Base-by-base conservation (phyloP, 92 coral and sea anemone species). In the Heteractis magnifica region DNA sequence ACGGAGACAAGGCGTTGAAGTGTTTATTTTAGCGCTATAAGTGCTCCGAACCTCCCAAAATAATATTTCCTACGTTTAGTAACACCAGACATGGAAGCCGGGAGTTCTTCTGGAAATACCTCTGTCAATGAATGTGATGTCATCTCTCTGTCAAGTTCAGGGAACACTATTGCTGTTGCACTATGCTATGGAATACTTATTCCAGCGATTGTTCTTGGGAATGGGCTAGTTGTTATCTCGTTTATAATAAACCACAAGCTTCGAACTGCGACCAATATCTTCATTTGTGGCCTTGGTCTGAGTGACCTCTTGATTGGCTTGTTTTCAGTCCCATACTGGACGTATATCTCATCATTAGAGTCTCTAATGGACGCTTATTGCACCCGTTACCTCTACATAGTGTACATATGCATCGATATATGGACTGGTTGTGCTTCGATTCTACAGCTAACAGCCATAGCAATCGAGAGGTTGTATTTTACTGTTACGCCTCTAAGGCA, bases 371-470 rank as follows among this genome's bases (percentile, higher is more conserved):
- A 75, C 71, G 90, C 91, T 4, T 49, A 52, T 82, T 90, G 95
- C 65, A 64, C 77, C 6, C 83, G 80, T 53, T 52, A 90, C 3
- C 72, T 76, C 14, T 91, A 93, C 77, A n/a, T 77, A 6, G 77
- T 90, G 12, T 93, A 92, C 59, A 82, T 93, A 21, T 79, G 94
- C 60, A 56, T 95, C 60, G 98, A 95, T 65, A 78, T 95, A 34
- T 88, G 94, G 75, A 90, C 94, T 7, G 97, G 98, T 44, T 91
- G 95, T 77, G 98, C 98, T 11, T 95, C 98, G 51, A 93, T 95
- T 56, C 77, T 95, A 7, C 98, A 95, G 78, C 92, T 95, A 16
- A 95, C 98, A 65, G 91, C 98, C 14, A 95, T 95, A 18, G 92
- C 95, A 21, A 65, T 93, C 62, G 98, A 95, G 86, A 86, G 98